Conservation (phyloP, 2,113 vertebrate species). For the Notarius quadriscutis region DNA sequence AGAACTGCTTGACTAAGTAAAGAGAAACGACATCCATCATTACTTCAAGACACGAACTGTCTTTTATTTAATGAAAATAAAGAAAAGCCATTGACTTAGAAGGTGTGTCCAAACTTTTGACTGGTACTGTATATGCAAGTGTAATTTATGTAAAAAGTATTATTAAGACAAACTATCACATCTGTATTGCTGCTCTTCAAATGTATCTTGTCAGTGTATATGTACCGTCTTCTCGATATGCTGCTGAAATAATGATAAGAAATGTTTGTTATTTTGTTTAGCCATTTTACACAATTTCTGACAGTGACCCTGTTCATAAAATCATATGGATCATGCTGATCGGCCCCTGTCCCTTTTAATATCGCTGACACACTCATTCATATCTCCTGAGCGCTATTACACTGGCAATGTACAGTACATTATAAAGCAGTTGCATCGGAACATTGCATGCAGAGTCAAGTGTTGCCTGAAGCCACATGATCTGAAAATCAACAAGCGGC, state of each 20-base stretch:
- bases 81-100: too few species aligned
- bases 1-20: too few species aligned
- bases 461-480: conserved; percentile 34
- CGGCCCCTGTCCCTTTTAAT: background rate
- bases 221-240: background rate
- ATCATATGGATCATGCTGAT: background rate
- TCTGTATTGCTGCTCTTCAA: background rate
- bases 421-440: conserved; percentile 35
- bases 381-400: background rate
- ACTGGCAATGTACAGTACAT: conserved; percentile 21
- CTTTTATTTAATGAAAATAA: too few species aligned
- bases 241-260: background rate
- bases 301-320: conserved; percentile 25
- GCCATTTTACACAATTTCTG: conserved; percentile 12
- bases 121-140: background rate
- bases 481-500: conserved; percentile 44
- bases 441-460: conserved; percentile 37
- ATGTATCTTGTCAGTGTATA: background rate
- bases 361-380: conserved; percentile 7
- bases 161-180: background rate
- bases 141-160: background rate
- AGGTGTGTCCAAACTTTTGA: too few species aligned
- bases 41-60: too few species aligned
- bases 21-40: background rate
- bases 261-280: background rate